Conservation (phyloP, 1,140 invertebrate genomes). For the Apis laboriosa region DNA sequence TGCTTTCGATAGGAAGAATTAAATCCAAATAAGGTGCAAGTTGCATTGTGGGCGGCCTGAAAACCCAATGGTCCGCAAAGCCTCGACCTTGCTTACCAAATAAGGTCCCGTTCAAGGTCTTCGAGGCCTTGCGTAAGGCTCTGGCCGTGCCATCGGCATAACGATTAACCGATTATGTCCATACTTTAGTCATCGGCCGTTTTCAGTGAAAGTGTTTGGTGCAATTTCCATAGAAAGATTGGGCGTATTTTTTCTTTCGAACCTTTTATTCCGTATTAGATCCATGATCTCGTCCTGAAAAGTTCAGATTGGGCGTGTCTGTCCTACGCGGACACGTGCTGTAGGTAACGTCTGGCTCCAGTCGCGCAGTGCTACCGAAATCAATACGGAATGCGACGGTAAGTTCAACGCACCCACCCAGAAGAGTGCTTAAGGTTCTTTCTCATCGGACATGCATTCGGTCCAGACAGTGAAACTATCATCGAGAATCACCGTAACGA, state of each 20-base stretch:
- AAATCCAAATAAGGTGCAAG: constrained; percentile 27
- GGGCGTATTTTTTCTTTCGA: background rate
- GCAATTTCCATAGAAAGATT: background rate
- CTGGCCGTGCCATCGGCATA: constrained; percentile 41
- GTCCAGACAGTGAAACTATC: constrained; percentile 48
- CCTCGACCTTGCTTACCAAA: constrained; percentile 65
- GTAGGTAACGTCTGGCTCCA: constrained; percentile 59
- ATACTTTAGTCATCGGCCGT: constrained; percentile 37
- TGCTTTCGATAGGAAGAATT: constrained; percentile 14
- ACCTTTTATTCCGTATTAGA: background rate
- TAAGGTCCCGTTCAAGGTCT: constrained; percentile 63
- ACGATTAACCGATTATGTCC: constrained; percentile 50
- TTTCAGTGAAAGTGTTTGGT: constrained; percentile 31
- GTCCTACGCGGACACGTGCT: constrained; percentile 59
- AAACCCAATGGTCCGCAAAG: constrained; percentile 60
- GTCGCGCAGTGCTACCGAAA: constrained; percentile 50
- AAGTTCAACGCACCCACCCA: constrained; percentile 58
- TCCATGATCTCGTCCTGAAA: background rate
- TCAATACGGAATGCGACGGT: constrained; percentile 61
- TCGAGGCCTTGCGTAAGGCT: constrained; percentile 51
- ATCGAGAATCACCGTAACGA: constrained; percentile 38
- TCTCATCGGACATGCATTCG: constrained; percentile 39
- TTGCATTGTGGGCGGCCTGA: constrained; percentile 43
- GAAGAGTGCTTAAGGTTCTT: constrained; percentile 53
- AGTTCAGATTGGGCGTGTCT: constrained; percentile 52